Conservation (phyloP, 2,797 vertebrate genomes). For the Menidia menidia region DNA sequence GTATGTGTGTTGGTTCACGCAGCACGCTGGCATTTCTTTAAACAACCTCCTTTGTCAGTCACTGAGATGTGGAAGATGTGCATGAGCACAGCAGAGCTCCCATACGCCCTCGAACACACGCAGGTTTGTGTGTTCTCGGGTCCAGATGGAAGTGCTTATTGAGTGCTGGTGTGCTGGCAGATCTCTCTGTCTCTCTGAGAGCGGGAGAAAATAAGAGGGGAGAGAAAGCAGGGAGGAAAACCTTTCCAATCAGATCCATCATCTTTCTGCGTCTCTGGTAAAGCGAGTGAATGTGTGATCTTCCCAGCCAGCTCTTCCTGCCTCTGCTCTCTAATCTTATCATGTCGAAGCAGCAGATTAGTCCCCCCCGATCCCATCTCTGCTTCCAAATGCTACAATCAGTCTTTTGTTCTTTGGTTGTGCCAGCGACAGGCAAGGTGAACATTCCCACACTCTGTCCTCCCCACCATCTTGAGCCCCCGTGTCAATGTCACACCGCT, state of each 20-base stretch:
- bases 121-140: conserved; percentile 47
- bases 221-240: conserved; percentile 74
- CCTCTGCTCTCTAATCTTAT: conserved; percentile 82
- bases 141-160: conserved; percentile 84
- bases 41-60: conserved; percentile 75
- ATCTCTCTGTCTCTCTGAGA: conserved; percentile 68
- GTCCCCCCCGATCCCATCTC: conserved; percentile 79
- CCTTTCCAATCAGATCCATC: conserved; percentile 79
- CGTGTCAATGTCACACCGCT: conserved; percentile 61
- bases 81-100: conserved; percentile 71
- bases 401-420: conserved; percentile 74
- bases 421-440: conserved; percentile 59
- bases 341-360: conserved; percentile 82
- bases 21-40: conserved; percentile 71
- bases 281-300: conserved; percentile 63
- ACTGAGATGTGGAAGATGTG: conserved; percentile 73
- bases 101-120: conserved; percentile 44
- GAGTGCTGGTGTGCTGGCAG: conserved; percentile 75
- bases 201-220: conserved; percentile 53
- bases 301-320: conserved; percentile 76
- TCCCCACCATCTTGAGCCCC: conserved; percentile 56
- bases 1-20: conserved; percentile 63
- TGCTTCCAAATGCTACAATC: conserved; percentile 79
- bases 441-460: conserved; percentile 55
- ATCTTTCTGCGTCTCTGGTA: conserved; percentile 58